Evolutionary conservation across 2,888 invertebrate genomes (phyloP).

Genomic region (Aspidiotus rigidus): DNA sequence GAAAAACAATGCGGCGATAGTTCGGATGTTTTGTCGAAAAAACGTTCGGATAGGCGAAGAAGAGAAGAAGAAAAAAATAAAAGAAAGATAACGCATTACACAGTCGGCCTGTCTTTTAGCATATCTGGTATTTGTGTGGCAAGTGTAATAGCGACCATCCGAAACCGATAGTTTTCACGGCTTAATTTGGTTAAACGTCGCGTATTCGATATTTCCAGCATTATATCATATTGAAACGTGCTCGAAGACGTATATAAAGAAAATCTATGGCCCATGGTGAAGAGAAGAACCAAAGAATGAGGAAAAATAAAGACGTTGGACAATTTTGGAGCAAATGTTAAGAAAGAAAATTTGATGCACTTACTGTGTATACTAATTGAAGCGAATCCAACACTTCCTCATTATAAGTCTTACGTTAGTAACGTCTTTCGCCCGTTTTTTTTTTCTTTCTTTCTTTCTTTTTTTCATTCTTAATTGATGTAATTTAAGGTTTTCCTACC

Average conservation of each 20-base stretch:
- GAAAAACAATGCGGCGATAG: conserved; percentile 13
- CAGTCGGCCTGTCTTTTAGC: conserved; percentile 20
- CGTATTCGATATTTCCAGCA: conserved; percentile 22
- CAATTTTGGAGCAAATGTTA: background rate
- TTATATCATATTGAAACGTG: conserved; percentile 21
- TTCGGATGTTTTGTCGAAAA: conserved; percentile 14
- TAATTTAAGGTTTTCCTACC: background rate
- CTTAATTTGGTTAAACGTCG: conserved; percentile 25
- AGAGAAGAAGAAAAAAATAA: background rate
- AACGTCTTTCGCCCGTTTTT: background rate
- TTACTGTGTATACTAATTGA: conserved; percentile 8
- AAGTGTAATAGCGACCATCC: conserved; percentile 19
- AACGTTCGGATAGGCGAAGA: conserved; percentile 19
- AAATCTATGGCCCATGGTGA: too few relatives aligned
- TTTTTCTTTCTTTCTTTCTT: background rate
- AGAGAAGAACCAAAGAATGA: background rate
- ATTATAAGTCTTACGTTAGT: background rate
- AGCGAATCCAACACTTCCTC: conserved; percentile 3
- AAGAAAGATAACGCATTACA: conserved; percentile 14
- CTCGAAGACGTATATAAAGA: background rate
- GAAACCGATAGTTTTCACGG: conserved; percentile 31
- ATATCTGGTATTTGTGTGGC: conserved; percentile 14
- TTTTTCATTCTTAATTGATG: background rate
- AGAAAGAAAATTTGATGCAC: background rate
- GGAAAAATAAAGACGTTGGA: background rate